Base-by-base conservation (phyloP, 2,888 invertebrate genomes). In the Phorcus lineatus region DNA sequence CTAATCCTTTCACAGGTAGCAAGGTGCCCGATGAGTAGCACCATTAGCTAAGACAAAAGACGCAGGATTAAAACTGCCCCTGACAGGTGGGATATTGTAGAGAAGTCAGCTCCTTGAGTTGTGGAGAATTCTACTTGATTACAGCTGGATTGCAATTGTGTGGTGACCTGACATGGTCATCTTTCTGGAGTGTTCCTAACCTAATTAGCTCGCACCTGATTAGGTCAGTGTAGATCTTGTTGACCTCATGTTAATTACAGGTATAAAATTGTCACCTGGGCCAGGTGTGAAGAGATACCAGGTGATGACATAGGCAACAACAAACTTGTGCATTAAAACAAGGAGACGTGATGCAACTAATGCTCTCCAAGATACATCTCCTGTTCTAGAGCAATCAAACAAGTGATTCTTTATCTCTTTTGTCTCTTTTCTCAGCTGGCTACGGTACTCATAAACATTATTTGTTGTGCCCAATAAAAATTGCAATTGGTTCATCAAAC, bases 211-310 rank as follows among this genome's bases (percentile, higher is more conserved):
- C 28, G 24, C 62, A 62, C 62, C 62, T 62, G 24, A 62, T 62
- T 62, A 62, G 24, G 62, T 17, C 62, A 62, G 62, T 62, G 62
- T 62, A 24, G 11, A 62, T 62, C 62, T 62, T 62, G 28, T 28
- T 13, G 62, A 28, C 62, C 28, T 62, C 62, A 62, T 62, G 62
- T 28, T 62, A 62, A 62, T 62, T 62, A 62, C 62, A 62, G 62
- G 62, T 62, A 62, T 62, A 62, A 62, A 62, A 62, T 62, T 62
- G 62, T 24, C 62, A 62, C 62, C 62, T 62, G 62, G 62, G 24
- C 57, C 13, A 62, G 62, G 62, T 62, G 62, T 62, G 62, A 62
- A 62, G 24, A 28, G 62, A 62, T 62, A 62, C 28, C 62, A 62
- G 62, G 62, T 62, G 62, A 62, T 28, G 62, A 62, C 62, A 62